Conservation (phyloP, 2,113 vertebrate genomes). For the Otocyon megalotis region DNA sequence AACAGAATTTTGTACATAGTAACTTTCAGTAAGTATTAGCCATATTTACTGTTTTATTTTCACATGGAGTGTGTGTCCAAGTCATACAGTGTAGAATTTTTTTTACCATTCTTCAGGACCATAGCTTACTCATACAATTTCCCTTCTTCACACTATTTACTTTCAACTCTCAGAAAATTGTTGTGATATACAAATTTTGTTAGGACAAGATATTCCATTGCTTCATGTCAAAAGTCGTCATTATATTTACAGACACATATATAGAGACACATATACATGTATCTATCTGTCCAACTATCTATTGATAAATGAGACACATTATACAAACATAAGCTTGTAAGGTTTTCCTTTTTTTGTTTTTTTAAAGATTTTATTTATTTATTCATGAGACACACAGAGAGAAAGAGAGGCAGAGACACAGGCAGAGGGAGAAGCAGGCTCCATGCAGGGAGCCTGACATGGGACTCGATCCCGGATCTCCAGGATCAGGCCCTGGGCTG, state of each 20-base stretch:
- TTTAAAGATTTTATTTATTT: too few species aligned
- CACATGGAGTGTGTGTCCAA: background rate
- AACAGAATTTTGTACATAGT: background rate
- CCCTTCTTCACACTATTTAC: background rate
- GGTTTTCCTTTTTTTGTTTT: background rate
- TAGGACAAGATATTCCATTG: background rate
- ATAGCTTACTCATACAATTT: background rate
- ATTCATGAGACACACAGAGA: too few species aligned
- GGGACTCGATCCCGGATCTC: too few species aligned
- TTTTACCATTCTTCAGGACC: background rate
- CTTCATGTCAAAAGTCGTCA: background rate
- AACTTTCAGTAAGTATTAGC: background rate
- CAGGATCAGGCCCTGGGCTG: too few species aligned
- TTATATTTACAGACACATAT: background rate
- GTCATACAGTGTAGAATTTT: background rate
- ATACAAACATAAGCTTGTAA: background rate
- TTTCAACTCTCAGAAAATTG: background rate
- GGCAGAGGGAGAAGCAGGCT: too few species aligned
- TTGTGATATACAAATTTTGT: background rate
- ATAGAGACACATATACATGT: background rate
- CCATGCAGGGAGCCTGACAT: too few species aligned
- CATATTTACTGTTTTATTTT: background rate
- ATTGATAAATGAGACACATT: background rate
- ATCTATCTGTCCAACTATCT: background rate
- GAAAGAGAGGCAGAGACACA: too few species aligned